phyloP scores from a whole-genome alignment of 2,888 invertebrate genomes.

The Cephus rjabovi region DNA sequence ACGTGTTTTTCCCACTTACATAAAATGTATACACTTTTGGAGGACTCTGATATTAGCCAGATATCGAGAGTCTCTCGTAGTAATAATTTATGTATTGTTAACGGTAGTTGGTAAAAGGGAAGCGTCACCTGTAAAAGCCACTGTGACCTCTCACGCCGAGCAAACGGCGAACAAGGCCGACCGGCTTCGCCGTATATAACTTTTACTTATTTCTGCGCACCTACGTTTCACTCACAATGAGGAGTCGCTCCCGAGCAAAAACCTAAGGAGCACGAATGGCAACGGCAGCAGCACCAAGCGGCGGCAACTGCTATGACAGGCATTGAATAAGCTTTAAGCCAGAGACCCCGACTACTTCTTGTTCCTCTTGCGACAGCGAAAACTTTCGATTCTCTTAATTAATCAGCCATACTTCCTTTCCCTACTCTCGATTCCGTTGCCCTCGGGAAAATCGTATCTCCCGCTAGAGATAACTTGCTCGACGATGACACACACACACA shows the following conservation, averaged over 20 bases:
- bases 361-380: not conserved
- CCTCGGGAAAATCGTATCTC: not conserved
- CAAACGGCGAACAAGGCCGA: conserved; percentile 52
- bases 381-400: not conserved
- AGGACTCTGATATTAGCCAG: not conserved
- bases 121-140: conserved; percentile 12
- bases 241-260: conserved; percentile 2
- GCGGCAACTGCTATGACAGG: not conserved
- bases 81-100: not conserved
- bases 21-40: not conserved
- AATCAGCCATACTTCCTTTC: not conserved
- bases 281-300: not conserved
- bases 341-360: not conserved
- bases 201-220: conserved; percentile 50
- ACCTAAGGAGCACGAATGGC: not conserved
- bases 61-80: not conserved
- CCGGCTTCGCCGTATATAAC: conserved; percentile 44
- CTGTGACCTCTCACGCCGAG: conserved; percentile 30
- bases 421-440: not conserved
- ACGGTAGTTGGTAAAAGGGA: not conserved
- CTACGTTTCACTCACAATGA: conserved; percentile 37
- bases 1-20: not conserved
- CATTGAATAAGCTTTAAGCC: not conserved
- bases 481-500: not conserved
- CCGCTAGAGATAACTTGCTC: not conserved